Conservation (phyloP, 2,797 vertebrate species). For the Crenichthys baileyi region DNA sequence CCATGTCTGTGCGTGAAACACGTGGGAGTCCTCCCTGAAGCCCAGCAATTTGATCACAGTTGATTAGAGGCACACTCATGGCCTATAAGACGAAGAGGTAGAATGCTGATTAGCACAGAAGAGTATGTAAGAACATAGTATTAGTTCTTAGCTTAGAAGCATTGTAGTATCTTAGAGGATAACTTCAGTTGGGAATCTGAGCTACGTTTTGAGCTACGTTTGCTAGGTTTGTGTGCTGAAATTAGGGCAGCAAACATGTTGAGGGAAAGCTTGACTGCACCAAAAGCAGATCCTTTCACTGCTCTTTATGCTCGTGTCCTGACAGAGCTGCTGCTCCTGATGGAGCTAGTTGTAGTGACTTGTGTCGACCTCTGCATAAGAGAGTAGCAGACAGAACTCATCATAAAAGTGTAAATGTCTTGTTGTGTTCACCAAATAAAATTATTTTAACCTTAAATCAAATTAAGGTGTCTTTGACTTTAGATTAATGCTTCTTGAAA, state of each 20-base stretch:
- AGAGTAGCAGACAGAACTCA: too few relatives aligned
- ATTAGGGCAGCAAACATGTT: constrained; percentile 34
- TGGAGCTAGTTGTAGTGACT: constrained; percentile 26
- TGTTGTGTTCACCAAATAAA: too few relatives aligned
- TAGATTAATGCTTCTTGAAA: too few relatives aligned
- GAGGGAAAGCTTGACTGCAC: constrained; percentile 47
- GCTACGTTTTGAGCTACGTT: too few relatives aligned
- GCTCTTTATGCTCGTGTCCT: constrained; percentile 51
- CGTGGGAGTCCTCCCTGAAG: constrained; percentile 41
- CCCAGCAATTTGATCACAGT: constrained; percentile 64
- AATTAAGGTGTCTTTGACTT: too few relatives aligned
- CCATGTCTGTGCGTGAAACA: constrained; percentile 49
- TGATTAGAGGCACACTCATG: constrained; percentile 58
- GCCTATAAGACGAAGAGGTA: constrained; percentile 53
- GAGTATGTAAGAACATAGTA: constrained; percentile 29
- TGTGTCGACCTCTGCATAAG: too few relatives aligned
- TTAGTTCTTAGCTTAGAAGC: constrained; percentile 33
- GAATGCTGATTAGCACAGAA: constrained; percentile 45
- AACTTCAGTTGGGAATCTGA: constrained; percentile 23
- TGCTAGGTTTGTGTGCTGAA: constrained; percentile 14
- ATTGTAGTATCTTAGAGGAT: constrained; percentile 36
- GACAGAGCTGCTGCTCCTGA: constrained; percentile 70
- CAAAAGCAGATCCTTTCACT: constrained; percentile 49
- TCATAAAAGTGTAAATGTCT: too few relatives aligned
- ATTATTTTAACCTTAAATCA: too few relatives aligned